These are phyloP conservation scores for Malurus leucopterus DNA, from an alignment of 2,797 vertebrate genomes.

Conservation along the genomic window DNA sequence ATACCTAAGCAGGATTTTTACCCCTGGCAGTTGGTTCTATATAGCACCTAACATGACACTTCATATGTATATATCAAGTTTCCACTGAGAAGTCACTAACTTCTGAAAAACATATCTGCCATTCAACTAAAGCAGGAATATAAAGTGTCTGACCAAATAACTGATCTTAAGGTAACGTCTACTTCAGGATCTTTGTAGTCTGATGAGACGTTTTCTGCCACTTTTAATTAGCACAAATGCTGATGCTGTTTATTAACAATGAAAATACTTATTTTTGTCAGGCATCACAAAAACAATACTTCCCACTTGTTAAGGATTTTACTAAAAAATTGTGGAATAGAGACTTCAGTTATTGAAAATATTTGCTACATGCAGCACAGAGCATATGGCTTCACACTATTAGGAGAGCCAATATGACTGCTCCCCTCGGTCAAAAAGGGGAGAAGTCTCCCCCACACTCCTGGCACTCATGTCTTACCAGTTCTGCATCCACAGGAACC, in stretches of 20 bases:
- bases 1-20: background rate
- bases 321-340: background rate
- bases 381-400: background rate
- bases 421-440: background rate
- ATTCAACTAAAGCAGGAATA: background rate
- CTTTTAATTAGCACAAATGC: background rate
- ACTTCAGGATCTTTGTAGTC: background rate
- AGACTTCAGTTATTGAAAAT: background rate
- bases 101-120: background rate
- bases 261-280: background rate
- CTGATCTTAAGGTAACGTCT: background rate
- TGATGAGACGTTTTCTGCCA: background rate
- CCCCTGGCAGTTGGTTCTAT: accelerated
- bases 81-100: background rate
- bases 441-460: background rate
- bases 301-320: background rate
- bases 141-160: background rate
- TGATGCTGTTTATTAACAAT: background rate
- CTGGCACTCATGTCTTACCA: background rate
- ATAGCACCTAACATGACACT: background rate
- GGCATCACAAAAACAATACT: background rate
- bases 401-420: background rate
- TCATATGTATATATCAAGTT: background rate
- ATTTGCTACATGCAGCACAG: background rate
- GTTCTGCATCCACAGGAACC: background rate